Evolutionary conservation across 2,113 vertebrate genomes (phyloP).

Genomic region (Raja brachyura): DNA sequence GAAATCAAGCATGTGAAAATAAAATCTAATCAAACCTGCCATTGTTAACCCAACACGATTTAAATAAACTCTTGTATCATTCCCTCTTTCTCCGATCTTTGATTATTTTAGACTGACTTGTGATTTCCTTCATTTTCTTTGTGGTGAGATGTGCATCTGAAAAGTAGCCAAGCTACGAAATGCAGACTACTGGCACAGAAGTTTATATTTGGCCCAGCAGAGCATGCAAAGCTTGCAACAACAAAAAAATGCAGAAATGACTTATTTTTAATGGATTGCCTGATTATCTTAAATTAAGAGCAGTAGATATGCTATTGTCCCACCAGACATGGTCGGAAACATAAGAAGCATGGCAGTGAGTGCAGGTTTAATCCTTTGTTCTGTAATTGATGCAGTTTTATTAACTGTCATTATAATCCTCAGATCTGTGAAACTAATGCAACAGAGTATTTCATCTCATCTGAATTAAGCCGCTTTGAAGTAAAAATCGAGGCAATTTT

Average conservation of each 20-base stretch:
- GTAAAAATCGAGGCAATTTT: constrained; percentile 37
- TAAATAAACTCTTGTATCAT: constrained; percentile 1
- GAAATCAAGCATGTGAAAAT: not conserved
- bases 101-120: constrained; percentile 28
- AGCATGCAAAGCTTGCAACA: constrained; percentile 22
- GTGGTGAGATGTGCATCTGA: constrained; percentile 9
- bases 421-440: constrained; percentile 32
- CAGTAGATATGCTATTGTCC: constrained; percentile 24
- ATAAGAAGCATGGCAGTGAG: constrained; percentile 20
- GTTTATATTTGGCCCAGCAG: constrained; percentile 33
- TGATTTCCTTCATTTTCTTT: not conserved
- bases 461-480: constrained; percentile 38
- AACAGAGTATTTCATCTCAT: constrained; percentile 39
- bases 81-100: constrained; percentile 2
- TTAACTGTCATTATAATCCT: constrained; percentile 39
- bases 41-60: not conserved
- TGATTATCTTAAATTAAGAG: constrained; percentile 37
- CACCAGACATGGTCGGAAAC: constrained; percentile 35
- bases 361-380: constrained; percentile 29
- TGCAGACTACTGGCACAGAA: constrained; percentile 8
- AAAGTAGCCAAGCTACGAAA: constrained; percentile 19
- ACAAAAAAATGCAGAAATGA: not conserved
- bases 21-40: constrained; percentile 32
- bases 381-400: constrained; percentile 38
- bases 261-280: constrained; percentile 21